phyloP scores from a whole-genome alignment of 2,888 invertebrate species.

The Agrochola lychnidis region DNA sequence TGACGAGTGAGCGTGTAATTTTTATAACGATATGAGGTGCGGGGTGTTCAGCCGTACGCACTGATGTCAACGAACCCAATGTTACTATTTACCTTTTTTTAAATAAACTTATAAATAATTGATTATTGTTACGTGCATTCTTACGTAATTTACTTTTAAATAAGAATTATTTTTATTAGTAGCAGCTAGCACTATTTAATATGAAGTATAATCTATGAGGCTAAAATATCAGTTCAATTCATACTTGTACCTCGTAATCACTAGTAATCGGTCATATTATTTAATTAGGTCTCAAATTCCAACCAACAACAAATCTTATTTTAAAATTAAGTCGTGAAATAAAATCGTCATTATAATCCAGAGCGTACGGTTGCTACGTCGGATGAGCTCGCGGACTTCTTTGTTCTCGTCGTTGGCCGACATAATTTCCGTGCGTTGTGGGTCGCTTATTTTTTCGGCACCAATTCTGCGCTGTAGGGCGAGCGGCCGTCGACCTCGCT shows the following conservation, averaged over 20 bases:
- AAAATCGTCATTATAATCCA: slow-evolving; percentile 40
- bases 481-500: slow-evolving; percentile 82
- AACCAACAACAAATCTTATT: not conserved
- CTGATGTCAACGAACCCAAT: slow-evolving; percentile 84
- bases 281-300: not conserved
- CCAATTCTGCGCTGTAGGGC: slow-evolving; percentile 84
- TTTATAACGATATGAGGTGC: slow-evolving; percentile 79
- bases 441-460: slow-evolving; percentile 90
- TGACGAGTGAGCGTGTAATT: slow-evolving; percentile 80
- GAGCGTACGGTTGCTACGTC: slow-evolving; percentile 65
- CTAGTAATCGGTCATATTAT: not conserved
- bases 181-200: not conserved
- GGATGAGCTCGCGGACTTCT: slow-evolving; percentile 74
- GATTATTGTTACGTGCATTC: slow-evolving; percentile 18
- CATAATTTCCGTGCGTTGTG: slow-evolving; percentile 85
- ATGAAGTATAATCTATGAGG: not conserved
- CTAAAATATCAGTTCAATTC: slow-evolving; percentile 4
- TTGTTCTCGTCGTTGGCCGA: slow-evolving; percentile 86
- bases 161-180: slow-evolving; percentile 1
- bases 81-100: slow-evolving; percentile 68
- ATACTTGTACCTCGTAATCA: not conserved
- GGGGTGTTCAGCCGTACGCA: slow-evolving; percentile 81
- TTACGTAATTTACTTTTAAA: slow-evolving; percentile 38
- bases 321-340: slow-evolving; percentile 31
- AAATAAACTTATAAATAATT: slow-evolving; percentile 33